Evolutionary conservation across 1,140 invertebrate genomes (phyloP).

Genomic region (Papilio polyxenes): DNA sequence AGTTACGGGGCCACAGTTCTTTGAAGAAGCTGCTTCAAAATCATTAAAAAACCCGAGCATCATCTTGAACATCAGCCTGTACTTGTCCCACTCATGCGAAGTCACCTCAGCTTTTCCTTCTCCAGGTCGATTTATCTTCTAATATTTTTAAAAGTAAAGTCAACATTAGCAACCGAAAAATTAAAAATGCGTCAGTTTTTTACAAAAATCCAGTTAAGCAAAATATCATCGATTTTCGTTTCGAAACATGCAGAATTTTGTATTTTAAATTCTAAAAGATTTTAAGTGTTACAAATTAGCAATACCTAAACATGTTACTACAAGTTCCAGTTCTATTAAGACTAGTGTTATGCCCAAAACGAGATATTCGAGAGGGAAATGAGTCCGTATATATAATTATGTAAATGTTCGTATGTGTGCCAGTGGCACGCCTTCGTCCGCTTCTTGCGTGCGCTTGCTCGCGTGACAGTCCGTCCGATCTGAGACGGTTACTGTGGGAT

Average conservation of each 20-base stretch:
- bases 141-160: too few species aligned
- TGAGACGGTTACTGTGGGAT: background rate
- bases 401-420: slow-evolving; percentile 12
- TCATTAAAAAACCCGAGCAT: background rate
- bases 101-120: background rate
- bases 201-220: too few species aligned
- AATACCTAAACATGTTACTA: background rate
- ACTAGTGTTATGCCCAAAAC: slow-evolving; percentile 1
- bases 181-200: too few species aligned
- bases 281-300: slow-evolving; percentile 1
- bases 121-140: background rate
- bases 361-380: slow-evolving; percentile 2
- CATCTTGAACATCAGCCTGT: background rate
- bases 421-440: slow-evolving; percentile 7
- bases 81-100: background rate
- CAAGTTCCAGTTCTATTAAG: slow-evolving; percentile 8
- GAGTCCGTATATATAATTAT: slow-evolving; percentile 19
- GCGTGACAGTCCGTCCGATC: background rate
- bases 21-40: background rate
- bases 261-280: background rate
- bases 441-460: background rate
- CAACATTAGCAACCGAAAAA: too few species aligned
- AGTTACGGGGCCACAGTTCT: background rate
- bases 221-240: background rate
- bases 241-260: background rate